These are phyloP conservation scores for Drosophila antonietae DNA, from an alignment of 2,888 invertebrate genomes.

Conservation along the genomic window DNA sequence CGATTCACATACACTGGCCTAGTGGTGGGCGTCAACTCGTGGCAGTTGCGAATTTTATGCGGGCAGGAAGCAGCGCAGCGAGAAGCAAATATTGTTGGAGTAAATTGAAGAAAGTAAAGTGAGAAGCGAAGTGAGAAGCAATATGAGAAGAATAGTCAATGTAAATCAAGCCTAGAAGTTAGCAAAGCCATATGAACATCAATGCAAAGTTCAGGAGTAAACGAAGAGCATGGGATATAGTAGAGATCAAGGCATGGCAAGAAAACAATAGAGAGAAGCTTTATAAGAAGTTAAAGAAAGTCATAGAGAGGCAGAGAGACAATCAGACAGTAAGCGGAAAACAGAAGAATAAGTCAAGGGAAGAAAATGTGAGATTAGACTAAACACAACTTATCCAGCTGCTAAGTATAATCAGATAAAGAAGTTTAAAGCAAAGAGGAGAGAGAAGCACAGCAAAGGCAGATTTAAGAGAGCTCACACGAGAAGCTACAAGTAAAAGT, in stretches of 20 bases:
- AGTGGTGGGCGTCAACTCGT: conserved; percentile 25
- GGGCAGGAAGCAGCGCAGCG: conserved; percentile 1
- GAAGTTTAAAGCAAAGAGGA: neutral
- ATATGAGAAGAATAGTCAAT: too few relatives aligned
- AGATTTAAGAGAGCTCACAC: neutral
- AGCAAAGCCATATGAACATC: neutral
- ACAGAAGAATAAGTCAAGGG: neutral
- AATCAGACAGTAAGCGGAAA: neutral
- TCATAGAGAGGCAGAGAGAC: neutral
- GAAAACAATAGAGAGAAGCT: neutral
- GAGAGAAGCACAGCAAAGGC: neutral
- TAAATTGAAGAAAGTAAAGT: neutral
- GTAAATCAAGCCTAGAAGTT: neutral
- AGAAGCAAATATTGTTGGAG: neutral
- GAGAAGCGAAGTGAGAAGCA: neutral
- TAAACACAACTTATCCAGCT: neutral
- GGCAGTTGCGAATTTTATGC: conserved; percentile 8
- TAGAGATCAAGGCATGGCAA: neutral
- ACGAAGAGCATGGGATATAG: too few relatives aligned
- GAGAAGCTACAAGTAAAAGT: neutral
- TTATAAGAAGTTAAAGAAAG: neutral
- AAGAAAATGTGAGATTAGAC: neutral
- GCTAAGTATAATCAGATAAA: neutral
- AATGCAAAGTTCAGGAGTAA: neutral
- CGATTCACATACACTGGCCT: neutral